Conservation (phyloP, 2,888 invertebrate species). For the Pasiphila rectangulata region DNA sequence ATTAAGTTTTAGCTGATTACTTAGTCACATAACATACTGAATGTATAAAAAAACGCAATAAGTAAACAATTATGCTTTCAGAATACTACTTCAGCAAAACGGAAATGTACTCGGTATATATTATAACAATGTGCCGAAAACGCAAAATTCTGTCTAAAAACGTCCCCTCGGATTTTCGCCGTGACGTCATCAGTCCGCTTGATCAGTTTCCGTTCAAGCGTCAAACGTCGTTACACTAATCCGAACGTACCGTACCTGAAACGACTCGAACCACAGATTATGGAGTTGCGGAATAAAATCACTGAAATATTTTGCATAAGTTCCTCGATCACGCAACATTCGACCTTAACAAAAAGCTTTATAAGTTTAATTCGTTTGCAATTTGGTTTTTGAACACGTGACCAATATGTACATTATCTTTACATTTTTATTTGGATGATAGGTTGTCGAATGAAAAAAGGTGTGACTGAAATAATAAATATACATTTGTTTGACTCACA, state of each 20-base stretch:
- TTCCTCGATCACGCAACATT: too few relatives aligned
- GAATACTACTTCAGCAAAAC: background rate
- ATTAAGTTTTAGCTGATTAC: too few relatives aligned
- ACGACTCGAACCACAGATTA: constrained; percentile 12
- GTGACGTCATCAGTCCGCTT: constrained; percentile 26
- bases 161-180: constrained; percentile 11
- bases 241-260: constrained; percentile 25
- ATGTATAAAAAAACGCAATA: background rate
- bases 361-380: too few relatives aligned
- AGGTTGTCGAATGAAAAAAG: too few relatives aligned
- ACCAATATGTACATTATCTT: too few relatives aligned
- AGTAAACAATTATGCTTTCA: background rate
- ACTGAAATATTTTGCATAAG: too few relatives aligned
- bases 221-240: constrained; percentile 33
- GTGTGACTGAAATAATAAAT: too few relatives aligned
- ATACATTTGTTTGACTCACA: too few relatives aligned
- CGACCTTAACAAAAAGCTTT: too few relatives aligned
- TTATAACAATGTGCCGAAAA: background rate
- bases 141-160: constrained; percentile 4
- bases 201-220: constrained; percentile 27
- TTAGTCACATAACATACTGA: too few relatives aligned
- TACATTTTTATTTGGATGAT: too few relatives aligned
- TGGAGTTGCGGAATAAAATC: background rate
- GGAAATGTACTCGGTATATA: background rate
- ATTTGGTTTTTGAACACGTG: too few relatives aligned